Percentiles rank a stretch among this genome's conserved stretches.
These are phyloP conservation scores for Ciona savignyi DNA, from an alignment of 23 tunicate species.

Conservation along the genomic window DNA sequence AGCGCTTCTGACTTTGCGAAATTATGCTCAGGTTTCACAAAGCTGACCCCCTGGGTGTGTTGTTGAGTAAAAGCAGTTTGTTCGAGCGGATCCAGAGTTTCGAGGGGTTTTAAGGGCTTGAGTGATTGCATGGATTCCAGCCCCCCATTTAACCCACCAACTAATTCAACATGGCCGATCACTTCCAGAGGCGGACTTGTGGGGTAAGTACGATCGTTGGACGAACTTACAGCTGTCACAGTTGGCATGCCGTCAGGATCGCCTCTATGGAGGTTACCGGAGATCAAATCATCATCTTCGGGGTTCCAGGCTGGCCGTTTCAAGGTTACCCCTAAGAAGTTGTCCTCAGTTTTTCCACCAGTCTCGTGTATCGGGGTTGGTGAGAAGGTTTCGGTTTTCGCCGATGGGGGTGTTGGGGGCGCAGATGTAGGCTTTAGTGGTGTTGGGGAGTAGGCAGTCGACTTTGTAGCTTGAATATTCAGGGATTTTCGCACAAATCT, in stretches of 20 bases:
- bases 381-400: background rate
- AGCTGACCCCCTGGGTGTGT: too few species aligned
- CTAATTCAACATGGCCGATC: too few species aligned
- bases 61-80: too few species aligned
- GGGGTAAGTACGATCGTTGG: background rate
- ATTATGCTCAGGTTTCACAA: too few species aligned
- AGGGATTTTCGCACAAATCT: background rate
- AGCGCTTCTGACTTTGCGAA: too few species aligned
- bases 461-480: background rate
- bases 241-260: conserved; percentile 68
- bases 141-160: too few species aligned
- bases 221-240: background rate
- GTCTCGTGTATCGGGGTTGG: background rate
- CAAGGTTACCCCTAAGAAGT: background rate
- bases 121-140: too few species aligned
- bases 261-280: conserved; percentile 7
- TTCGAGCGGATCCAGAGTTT: too few species aligned
- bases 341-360: background rate
- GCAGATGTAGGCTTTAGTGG: background rate
- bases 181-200: too few species aligned
- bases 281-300: background rate
- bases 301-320: background rate
- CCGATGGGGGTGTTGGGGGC: background rate
- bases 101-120: too few species aligned
- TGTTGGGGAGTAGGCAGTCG: background rate